These are phyloP conservation scores for Magallana ariakensis DNA, from an alignment of 1,140 invertebrate genomes.

Conservation along the genomic window DNA sequence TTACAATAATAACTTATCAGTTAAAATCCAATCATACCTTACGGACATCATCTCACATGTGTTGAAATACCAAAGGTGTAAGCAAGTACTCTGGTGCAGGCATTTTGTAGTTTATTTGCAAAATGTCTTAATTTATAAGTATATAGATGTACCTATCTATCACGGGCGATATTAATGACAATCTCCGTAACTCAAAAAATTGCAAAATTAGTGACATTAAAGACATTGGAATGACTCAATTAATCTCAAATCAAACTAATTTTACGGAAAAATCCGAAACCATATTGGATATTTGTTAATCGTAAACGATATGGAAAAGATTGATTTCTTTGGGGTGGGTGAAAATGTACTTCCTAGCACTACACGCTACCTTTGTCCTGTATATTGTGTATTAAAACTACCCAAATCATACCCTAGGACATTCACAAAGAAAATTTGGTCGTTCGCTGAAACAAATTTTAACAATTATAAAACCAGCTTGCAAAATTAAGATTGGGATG, in stretches of 20 bases:
- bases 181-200: neutral
- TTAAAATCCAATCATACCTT: too few relatives aligned
- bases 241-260: neutral
- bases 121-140: too few relatives aligned
- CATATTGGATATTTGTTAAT: neutral
- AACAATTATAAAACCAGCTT: neutral
- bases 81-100: too few relatives aligned
- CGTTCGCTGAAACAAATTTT: neutral
- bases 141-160: neutral
- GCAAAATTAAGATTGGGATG: too few relatives aligned
- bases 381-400: neutral
- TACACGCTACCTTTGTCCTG: neutral
- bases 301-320: neutral
- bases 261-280: neutral
- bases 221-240: neutral
- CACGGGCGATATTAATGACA: neutral
- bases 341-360: neutral
- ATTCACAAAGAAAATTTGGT: neutral
- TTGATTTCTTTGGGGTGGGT: neutral
- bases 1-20: too few relatives aligned
- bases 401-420: neutral
- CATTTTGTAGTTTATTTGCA: too few relatives aligned
- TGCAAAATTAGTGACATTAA: neutral
- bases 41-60: too few relatives aligned
- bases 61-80: too few relatives aligned